Conservation (phyloP, 2,113 vertebrate genomes). For the Pterocles gutturalis region DNA sequence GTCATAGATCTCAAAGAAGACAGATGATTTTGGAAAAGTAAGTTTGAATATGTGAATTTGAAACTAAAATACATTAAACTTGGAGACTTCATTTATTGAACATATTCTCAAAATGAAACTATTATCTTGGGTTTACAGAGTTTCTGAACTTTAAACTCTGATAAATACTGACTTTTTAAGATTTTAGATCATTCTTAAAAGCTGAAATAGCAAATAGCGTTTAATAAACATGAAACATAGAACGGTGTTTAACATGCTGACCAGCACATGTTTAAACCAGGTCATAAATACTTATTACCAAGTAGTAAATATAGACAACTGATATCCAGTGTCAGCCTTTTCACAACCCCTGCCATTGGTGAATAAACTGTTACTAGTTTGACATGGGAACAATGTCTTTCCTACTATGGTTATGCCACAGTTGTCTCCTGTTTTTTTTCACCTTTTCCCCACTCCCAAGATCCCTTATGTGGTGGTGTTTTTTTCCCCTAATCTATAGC, state of each 20-base stretch:
- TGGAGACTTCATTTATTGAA: background rate
- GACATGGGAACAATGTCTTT: background rate
- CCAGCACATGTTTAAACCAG: background rate
- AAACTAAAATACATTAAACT: background rate
- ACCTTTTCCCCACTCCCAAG: background rate
- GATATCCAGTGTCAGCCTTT: background rate
- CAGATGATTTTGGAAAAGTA: slow-evolving; percentile 88
- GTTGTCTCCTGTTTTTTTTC: background rate
- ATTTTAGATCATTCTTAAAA: background rate
- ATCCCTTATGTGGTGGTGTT: accelerated
- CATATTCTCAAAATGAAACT: background rate
- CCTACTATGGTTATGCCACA: background rate
- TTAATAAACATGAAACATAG: background rate
- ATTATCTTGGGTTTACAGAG: background rate
- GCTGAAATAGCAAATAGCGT: background rate
- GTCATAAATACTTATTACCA: background rate
- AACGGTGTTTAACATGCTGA: background rate
- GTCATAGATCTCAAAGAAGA: slow-evolving; percentile 79
- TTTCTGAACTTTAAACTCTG: background rate
- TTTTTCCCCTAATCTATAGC: background rate
- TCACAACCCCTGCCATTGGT: background rate
- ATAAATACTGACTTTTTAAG: background rate
- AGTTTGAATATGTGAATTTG: slow-evolving; percentile 50
- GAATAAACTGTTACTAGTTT: background rate
- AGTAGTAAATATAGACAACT: background rate